Evolutionary conservation across 2,113 vertebrate genomes (phyloP).

Genomic region (Chloropsis cyanopogon): DNA sequence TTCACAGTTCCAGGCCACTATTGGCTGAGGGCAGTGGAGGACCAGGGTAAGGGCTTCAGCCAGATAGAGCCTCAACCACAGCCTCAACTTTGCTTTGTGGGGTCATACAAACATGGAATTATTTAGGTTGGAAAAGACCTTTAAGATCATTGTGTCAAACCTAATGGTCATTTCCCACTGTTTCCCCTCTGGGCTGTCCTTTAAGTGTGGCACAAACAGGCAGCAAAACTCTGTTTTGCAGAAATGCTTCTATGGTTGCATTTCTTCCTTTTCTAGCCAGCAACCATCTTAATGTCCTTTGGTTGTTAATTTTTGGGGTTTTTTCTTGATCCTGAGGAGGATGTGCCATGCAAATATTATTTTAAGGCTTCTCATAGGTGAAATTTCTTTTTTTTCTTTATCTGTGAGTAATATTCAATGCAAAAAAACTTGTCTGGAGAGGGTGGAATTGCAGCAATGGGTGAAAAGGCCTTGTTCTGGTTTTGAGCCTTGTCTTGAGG

Average conservation of each 20-base stretch:
- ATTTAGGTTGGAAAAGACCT: background rate
- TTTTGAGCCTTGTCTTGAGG: background rate
- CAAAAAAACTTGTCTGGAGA: background rate
- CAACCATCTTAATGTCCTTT: background rate
- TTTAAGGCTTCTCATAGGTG: background rate
- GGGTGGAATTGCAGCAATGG: background rate
- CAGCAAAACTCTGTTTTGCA: background rate
- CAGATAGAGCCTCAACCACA: background rate
- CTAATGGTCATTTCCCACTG: background rate
- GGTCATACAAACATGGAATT: background rate
- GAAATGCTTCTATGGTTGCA: background rate
- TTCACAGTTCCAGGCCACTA: background rate
- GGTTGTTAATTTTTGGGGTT: background rate
- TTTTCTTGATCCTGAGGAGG: background rate
- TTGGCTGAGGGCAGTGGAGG: rapidly evolving
- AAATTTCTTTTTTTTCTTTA: background rate
- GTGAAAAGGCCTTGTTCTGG: background rate
- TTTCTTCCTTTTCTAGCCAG: background rate
- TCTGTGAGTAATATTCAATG: background rate
- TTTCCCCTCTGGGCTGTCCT: background rate
- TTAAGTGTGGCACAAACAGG: background rate
- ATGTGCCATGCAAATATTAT: background rate
- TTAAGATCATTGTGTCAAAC: background rate
- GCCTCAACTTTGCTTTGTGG: background rate
- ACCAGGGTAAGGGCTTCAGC: background rate